Percentiles rank a stretch among this genome's conserved stretches.
These are phyloP conservation scores for Heloderma charlesbogerti DNA, from an alignment of 2,113 vertebrate genomes.

Conservation along the genomic window DNA sequence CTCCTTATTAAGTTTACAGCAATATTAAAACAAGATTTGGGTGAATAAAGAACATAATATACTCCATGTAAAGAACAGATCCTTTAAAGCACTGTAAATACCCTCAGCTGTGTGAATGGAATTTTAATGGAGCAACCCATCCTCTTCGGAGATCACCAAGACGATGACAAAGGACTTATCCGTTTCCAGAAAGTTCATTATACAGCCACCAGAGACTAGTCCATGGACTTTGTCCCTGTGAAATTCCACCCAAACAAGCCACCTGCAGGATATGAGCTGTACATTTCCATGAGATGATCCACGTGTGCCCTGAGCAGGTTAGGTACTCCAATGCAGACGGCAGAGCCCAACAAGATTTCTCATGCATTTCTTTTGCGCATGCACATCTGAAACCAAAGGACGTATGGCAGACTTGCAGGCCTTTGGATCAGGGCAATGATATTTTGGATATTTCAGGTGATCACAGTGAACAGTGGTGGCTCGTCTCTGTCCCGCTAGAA, in stretches of 20 bases:
- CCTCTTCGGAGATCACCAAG: slow-evolving; percentile 39
- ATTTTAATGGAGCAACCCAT: slow-evolving; percentile 67
- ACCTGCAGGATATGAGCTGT: neutral
- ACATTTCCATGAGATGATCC: neutral
- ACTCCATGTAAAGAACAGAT: slow-evolving; percentile 61
- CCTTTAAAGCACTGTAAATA: slow-evolving; percentile 68
- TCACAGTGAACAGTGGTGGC: neutral
- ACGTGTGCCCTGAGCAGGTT: neutral
- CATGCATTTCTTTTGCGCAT: neutral
- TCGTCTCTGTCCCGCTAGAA: neutral
- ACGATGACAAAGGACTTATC: slow-evolving; percentile 52
- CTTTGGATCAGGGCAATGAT: neutral
- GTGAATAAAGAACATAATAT: slow-evolving; percentile 75
- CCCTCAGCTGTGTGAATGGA: slow-evolving; percentile 62
- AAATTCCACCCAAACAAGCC: neutral
- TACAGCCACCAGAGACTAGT: slow-evolving; percentile 23
- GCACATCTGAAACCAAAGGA: neutral
- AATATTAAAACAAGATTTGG: slow-evolving; percentile 78
- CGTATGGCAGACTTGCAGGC: neutral
- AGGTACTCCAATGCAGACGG: neutral
- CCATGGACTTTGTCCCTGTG: neutral
- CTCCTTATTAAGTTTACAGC: slow-evolving; percentile 74
- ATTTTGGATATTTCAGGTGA: neutral
- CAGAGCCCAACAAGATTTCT: neutral
- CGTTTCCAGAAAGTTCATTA: slow-evolving; percentile 45